phyloP scores from a whole-genome alignment of 92 coral and sea anemone genomes.

The Heteractis magnifica region DNA sequence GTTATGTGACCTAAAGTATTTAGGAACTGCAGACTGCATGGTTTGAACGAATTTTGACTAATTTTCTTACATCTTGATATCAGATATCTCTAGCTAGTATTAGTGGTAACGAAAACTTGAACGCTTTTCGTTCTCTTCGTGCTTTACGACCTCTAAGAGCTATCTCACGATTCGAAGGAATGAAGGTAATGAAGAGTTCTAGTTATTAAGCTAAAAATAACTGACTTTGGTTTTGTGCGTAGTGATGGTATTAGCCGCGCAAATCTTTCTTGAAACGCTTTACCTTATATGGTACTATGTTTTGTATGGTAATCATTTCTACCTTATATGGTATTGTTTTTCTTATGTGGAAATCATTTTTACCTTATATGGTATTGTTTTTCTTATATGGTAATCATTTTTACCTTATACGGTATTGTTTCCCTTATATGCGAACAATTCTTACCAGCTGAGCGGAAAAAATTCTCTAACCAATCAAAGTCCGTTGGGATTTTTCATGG shows the following conservation, averaged over 20 bases:
- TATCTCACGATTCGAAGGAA: conserved; percentile 97
- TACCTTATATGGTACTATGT: not conserved
- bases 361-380: not conserved
- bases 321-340: not conserved
- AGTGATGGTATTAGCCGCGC: too few relatives aligned
- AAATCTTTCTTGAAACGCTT: too few relatives aligned
- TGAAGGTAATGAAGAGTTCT: conserved; percentile 71
- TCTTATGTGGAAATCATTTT: not conserved
- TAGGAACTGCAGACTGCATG: too few relatives aligned
- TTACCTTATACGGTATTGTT: not conserved
- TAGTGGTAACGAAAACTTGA: conserved; percentile 73
- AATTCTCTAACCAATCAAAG: too few relatives aligned
- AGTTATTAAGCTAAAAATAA: too few relatives aligned
- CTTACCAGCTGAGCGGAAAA: too few relatives aligned
- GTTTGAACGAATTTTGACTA: not conserved
- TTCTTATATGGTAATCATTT: not conserved
- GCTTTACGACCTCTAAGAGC: conserved; percentile 98
- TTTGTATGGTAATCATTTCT: not conserved
- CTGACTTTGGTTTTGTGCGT: too few relatives aligned
- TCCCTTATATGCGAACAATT: too few relatives aligned
- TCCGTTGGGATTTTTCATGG: too few relatives aligned
- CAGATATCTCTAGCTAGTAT: conserved; percentile 96
- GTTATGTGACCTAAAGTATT: too few relatives aligned
- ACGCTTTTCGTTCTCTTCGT: conserved; percentile 94
- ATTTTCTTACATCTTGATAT: conserved; percentile 13